A percentile compares a stretch with the other conserved stretches of the same genome.
These are phyloP conservation scores for Pogoniulus pusillus DNA, from an alignment of 2,797 vertebrate species.

Conservation along the genomic window DNA sequence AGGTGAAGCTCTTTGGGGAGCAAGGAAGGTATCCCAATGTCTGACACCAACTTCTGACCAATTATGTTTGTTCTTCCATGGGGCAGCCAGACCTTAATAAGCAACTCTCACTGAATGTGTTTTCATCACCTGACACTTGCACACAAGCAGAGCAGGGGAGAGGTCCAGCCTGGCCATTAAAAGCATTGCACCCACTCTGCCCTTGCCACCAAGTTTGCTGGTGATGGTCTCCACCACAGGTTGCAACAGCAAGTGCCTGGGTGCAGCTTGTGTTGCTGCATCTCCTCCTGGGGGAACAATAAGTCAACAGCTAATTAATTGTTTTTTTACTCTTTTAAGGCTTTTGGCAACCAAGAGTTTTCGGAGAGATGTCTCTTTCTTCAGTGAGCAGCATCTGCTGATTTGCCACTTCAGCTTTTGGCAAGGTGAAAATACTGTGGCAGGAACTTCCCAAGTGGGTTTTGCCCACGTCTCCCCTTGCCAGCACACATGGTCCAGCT, in stretches of 20 bases:
- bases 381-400: neutral
- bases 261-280: neutral
- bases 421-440: neutral
- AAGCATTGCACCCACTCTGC: neutral
- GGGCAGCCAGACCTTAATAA: neutral
- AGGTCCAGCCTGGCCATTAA: neutral
- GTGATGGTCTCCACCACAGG: neutral
- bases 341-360: neutral
- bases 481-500: rapidly evolving
- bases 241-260: neutral
- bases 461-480: neutral
- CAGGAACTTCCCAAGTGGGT: neutral
- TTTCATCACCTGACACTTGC: neutral
- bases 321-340: neutral
- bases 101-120: neutral
- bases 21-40: neutral
- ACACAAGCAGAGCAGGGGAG: neutral
- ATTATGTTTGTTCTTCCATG: neutral
- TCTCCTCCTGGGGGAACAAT: neutral
- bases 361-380: neutral
- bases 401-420: neutral
- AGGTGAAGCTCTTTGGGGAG: neutral
- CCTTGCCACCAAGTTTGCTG: neutral
- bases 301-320: neutral
- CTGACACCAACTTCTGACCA: neutral